Evolutionary conservation across 1,140 invertebrate species (phyloP).

Genomic region (Neoseiulus cucumeris): DNA sequence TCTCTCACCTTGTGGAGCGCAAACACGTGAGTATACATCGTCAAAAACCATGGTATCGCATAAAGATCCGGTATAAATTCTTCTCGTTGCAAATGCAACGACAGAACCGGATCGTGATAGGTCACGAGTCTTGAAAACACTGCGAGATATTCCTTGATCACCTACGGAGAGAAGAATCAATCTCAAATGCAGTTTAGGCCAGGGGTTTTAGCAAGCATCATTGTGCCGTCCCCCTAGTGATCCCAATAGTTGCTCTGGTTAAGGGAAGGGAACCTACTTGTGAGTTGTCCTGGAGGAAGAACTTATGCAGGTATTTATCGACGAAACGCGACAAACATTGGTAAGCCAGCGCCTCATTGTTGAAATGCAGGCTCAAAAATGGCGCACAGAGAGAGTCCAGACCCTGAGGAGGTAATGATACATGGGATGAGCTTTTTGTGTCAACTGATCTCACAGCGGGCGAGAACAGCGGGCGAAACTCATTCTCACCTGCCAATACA

Average conservation of each 20-base stretch:
- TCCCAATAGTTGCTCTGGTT: not conserved
- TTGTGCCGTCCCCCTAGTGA: too few relatives aligned
- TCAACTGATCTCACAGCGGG: too few relatives aligned
- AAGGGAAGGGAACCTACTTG: not conserved
- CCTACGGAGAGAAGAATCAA: not conserved
- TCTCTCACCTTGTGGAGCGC: constrained; percentile 58
- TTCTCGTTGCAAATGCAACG: constrained; percentile 74
- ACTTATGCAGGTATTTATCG: constrained; percentile 85
- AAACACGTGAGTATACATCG: constrained; percentile 99
- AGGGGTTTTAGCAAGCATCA: too few relatives aligned
- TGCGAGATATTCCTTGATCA: constrained; percentile 58
- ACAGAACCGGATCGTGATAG: constrained; percentile 80
- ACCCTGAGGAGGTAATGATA: constrained; percentile 32
- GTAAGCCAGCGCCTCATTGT: constrained; percentile 87
- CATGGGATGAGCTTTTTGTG: too few relatives aligned
- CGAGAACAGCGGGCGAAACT: too few relatives aligned
- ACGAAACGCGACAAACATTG: constrained; percentile 83
- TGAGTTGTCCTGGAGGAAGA: constrained; percentile 97
- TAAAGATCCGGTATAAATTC: constrained; percentile 93
- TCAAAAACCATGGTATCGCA: constrained; percentile 99
- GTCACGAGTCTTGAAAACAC: constrained; percentile 90
- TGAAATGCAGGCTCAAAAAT: constrained; percentile 89
- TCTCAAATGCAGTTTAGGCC: too few relatives aligned
- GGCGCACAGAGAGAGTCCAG: constrained; percentile 91
- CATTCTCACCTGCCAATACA: constrained; percentile 68